Evolutionary conservation across 2,797 vertebrate genomes (phyloP), one percentile per base, ranked within the genome.

Genomic region (Chelon auratus): DNA sequence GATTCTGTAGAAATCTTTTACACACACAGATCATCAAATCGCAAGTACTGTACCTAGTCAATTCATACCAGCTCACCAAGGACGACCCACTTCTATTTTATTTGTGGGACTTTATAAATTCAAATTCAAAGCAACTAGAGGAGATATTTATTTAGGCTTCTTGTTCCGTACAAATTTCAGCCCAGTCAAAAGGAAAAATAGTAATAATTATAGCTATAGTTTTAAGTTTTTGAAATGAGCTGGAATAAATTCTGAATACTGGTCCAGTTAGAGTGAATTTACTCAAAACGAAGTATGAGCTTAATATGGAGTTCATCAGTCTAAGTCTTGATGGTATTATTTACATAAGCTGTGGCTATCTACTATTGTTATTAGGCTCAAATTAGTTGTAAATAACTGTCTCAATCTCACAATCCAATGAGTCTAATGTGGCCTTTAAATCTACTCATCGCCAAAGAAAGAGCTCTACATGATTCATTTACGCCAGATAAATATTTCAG

Each of bases 401-500:
- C 56, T 80, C 36, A 24, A 51, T 57, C 62, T 78, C 63, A 54
- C 14, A 83, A 67, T 18, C 47, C 56, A 77, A 61, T 80, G 56
- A 77, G 71, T 18, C 66, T 77, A 70, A 86, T 69, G 78, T 77
- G 60, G 10, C 64, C 78, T 81, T 78, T 69, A 83, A 80, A 87
- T 81, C 72, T 61, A 58, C 72, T 80, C 84, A 81, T 82, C 30
- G 10, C 56, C 69, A 81, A 77, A 78, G 78, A 73, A 81, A 83
- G 75, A 85, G 62, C 71, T 69, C 74, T 74, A 76, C 80, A 91
- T 92, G 77, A 91, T 88, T 92, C 59, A 91, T 94, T 90, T 75
- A 93, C 80, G 30, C 48, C 67, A 72, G 66, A 91, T 94, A 63
- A 91, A 94, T 93, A 93, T 92, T 92, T 91, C 76, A 94, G 77